These are phyloP conservation scores for Gerris buenoi DNA, from an alignment of 1,140 invertebrate species.

Conservation along the genomic window DNA sequence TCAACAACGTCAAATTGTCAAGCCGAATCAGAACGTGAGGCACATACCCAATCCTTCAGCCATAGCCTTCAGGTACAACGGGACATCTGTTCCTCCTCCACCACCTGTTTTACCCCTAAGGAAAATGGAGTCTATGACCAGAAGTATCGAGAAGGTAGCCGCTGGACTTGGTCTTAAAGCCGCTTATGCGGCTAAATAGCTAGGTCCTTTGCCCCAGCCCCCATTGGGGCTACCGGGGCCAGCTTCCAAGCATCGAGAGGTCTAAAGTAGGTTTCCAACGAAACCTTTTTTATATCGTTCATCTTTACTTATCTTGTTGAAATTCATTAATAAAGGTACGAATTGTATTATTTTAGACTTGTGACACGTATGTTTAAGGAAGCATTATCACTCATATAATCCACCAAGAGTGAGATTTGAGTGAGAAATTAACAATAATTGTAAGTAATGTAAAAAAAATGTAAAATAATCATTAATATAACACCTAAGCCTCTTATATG, in stretches of 20 bases:
- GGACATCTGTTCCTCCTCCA: slow-evolving; percentile 12
- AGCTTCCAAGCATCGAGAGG: neutral
- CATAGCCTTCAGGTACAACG: slow-evolving; percentile 23
- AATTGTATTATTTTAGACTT: too few relatives aligned
- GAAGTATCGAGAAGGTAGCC: slow-evolving; percentile 25
- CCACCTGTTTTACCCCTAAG: slow-evolving; percentile 19
- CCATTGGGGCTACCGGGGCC: neutral
- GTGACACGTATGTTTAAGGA: too few relatives aligned
- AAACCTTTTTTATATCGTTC: too few relatives aligned
- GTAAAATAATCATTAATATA: too few relatives aligned
- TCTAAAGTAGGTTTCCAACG: too few relatives aligned
- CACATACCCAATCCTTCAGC: slow-evolving; percentile 30
- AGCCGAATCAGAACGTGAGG: slow-evolving; percentile 28
- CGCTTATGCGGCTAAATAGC: slow-evolving; percentile 12
- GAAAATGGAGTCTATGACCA: slow-evolving; percentile 26
- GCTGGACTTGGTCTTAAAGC: slow-evolving; percentile 23
- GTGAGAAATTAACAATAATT: too few relatives aligned
- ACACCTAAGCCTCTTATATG: too few relatives aligned
- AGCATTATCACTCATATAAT: too few relatives aligned
- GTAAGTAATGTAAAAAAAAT: too few relatives aligned
- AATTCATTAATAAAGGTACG: too few relatives aligned
- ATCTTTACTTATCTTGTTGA: too few relatives aligned
- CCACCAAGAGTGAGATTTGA: too few relatives aligned
- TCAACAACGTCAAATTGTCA: slow-evolving; percentile 17
- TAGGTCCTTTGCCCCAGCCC: neutral